Evolutionary conservation across 1,140 invertebrate genomes (phyloP), one percentile per base, ranked within the genome.

Genomic region (Antheraea pernyi): DNA sequence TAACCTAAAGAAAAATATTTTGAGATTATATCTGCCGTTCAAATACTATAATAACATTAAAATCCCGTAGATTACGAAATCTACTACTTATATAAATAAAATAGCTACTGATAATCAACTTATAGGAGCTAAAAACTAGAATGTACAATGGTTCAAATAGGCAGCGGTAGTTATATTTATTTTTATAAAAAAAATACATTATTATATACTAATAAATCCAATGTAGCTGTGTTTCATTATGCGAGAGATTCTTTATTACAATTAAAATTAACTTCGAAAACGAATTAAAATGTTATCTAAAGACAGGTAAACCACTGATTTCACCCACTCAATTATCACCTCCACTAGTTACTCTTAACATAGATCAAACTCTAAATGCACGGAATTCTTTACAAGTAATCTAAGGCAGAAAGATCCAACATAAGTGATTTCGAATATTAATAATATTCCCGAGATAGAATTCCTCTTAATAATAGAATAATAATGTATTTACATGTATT

Each of bases 1-100:
- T 19, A 16, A 7, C 30, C 16, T 37, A 37, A 63, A 63, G 22
- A 78, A 85, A 75, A 81, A 78, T 65, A 59, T 67, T n/a, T 65
- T 61, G 83, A 85, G 83, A 85, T 85, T 85, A 82, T 65, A 65
- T 76, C 68, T 69, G 58, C 65, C 65, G 46, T 16, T 30, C n/a
- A 61, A 37, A 63, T 3, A 61, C 59, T 61, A 19, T 13, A 3
- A 53, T 53, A 53, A 53, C 6, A 53, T 53, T 53, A 53, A 16
- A 53, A 53, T 53, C 16, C 11, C 13, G 46, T 53, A 11, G 46
- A 53, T n/a, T 1, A 10, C 46, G 7, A 53, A 53, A 1, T 11
- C 46, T 53, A 53, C 46, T 53, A 53, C 0, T n/a, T n/a, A 53
- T 53, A 16, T 16, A 53, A 53, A 53, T 53, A 53, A 53, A 53